Conservation (phyloP, 2,888 invertebrate genomes). For the Leucoma salicis region DNA sequence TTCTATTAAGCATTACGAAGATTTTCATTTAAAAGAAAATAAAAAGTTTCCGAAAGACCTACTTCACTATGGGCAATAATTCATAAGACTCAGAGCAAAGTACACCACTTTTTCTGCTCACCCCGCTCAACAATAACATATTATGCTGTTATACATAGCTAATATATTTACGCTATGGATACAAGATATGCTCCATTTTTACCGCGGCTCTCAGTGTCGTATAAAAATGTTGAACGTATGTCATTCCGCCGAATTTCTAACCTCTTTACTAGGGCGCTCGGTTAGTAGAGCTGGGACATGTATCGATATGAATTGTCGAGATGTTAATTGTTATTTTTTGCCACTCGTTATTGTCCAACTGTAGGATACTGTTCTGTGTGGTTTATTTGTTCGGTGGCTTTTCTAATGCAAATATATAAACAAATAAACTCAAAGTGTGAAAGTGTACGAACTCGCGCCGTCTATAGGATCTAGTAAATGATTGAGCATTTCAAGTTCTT, state of each 20-base stretch:
- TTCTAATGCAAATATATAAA: no score
- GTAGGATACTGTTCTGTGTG: no score
- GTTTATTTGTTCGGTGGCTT: no score
- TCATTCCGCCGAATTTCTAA: constrained; percentile 27
- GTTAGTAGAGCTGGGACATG: constrained; percentile 4
- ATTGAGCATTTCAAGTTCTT: no score
- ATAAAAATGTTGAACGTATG: constrained; percentile 30
- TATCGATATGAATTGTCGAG: constrained; percentile 11
- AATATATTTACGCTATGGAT: constrained; percentile 1
- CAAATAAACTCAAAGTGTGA: no score
- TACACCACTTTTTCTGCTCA: neutral
- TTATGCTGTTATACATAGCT: neutral
- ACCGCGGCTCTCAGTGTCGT: constrained; percentile 12
- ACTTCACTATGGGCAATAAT: neutral
- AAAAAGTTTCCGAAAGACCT: neutral
- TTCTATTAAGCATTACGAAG: no score
- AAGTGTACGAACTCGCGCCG: no score
- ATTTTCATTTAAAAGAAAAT: neutral
- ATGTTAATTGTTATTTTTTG: no score
- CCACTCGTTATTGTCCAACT: no score
- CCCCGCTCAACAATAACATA: neutral
- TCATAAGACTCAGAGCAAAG: neutral
- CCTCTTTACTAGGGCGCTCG: constrained; percentile 15
- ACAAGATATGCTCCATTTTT: constrained; percentile 8
- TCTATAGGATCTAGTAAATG: no score